Evolutionary conservation across 2,113 vertebrate species (phyloP), one percentile per base, ranked within the genome.

Genomic region (Cebus imitator): DNA sequence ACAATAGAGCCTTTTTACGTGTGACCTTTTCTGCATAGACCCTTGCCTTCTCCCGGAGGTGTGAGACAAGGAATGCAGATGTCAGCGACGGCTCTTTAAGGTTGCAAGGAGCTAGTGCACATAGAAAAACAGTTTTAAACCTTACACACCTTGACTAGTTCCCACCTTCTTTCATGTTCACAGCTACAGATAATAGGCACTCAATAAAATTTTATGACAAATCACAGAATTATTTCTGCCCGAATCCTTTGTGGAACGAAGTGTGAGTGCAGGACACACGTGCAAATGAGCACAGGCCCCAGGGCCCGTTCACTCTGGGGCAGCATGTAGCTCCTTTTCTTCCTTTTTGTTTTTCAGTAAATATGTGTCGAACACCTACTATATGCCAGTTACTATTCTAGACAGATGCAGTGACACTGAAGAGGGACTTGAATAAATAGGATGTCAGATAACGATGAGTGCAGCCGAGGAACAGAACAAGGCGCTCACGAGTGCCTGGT

Each of bases 321-420:
- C 35, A 32, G 45, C 16, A 21, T 0, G 5, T 81, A 43, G 30
- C 25, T 6, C 23, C 80, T 37, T 12, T 23, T 40, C 27, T 82
- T 50, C 73, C n/a, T 37, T 66, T 64, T 18, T 1, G 0, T 10
- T 5, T 30, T 40, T 45, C 21, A n/a, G 14, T 57, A 57, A 35
- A 3, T 57, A 25, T 1, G 48, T 9, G 8, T 6, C 16, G 23
- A 52, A 20, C 18, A 45, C 25, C 16, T 73, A 2, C 5, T 21
- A 0, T 4, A 20, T 3, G 11, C 17, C 37, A 12, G 20, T 45
- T 21, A 14, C 58, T 27, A 5, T 4, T 30, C 5, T 8, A 8
- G n/a, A 37, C 21, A 55, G 72, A 55, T 8, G 0, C 16, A 6
- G 40, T 0, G 55, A 45, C 30, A 17, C 0, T 18, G 55, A 48